Evolutionary conservation across 64 coral and sea anemone genomes (phyloP).

Genomic region (Pocillopora damicornis): DNA sequence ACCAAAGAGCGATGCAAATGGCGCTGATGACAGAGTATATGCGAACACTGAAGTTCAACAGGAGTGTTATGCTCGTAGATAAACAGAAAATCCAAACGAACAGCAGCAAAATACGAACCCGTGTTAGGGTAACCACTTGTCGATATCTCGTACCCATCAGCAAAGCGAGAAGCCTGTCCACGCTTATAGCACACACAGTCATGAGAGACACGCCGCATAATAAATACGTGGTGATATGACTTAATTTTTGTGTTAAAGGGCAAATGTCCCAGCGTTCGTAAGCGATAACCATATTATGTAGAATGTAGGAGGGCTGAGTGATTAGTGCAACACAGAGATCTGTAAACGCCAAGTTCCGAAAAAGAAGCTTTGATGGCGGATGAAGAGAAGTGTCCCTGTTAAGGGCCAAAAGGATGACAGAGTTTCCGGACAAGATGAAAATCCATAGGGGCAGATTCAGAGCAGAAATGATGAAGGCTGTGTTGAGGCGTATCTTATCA

Average conservation of each 20-base stretch:
- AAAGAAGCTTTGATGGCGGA: conserved; percentile 48
- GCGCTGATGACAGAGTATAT: background rate
- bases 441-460: conserved; percentile 22
- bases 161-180: conserved; percentile 23
- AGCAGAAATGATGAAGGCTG: background rate
- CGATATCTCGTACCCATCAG: conserved; percentile 10
- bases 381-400: conserved; percentile 35
- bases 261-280: background rate
- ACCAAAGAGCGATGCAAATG: background rate
- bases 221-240: background rate
- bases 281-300: conserved; percentile 7
- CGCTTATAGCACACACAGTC: conserved; percentile 29
- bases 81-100: background rate
- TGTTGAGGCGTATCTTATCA: background rate
- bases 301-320: conserved; percentile 39
- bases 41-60: background rate
- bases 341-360: conserved; percentile 42
- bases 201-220: conserved; percentile 2
- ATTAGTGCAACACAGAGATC: conserved; percentile 53
- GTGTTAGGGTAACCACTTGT: conserved; percentile 10
- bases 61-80: background rate
- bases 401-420: conserved; percentile 39
- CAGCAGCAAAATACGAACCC: background rate
- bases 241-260: background rate
- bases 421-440: conserved; percentile 19